Base-by-base conservation (phyloP, 2,888 invertebrate genomes). In the Diarsia rubi region DNA sequence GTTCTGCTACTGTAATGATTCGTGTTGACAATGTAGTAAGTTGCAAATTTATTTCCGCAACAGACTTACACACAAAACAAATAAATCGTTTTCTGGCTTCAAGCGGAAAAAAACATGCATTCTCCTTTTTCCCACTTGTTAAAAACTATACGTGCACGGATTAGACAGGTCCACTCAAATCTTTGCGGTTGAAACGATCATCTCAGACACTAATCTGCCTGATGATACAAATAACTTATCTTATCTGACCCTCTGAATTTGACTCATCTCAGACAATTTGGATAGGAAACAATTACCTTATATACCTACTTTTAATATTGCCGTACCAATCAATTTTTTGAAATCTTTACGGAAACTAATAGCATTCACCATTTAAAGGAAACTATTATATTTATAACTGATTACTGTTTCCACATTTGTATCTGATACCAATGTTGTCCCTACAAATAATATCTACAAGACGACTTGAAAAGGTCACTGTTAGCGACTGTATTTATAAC, bases 401-500 rank as follows among this genome's bases (percentile, higher is more conserved):
- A 52, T 52, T 11, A 44, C 54, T 42, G 9, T 59, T 54, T 54
- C 21, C 16, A 42, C 8, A n/a, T 16, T 37, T 69, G 31, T 19
- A 14, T 21, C 24, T n/a, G n/a, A 16, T 31, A 19, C 9, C 3
- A 59, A 59, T 44, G 31, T 62, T 0, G 24, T 54, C 63, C 3
- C 24, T 16, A 3, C 24, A 73, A 42, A 44, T 16, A 37, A 9
- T 5, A 54, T 24, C 27, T 47, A 24, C 60, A 52, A 67, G 24
- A 19, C 59, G 27, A 42, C 45, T 63, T 49, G 1, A 1, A 70
- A 70, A 70, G 14, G 31, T 59, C 31, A 64, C 64, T 63, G 47
- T 49, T 57, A 14, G 45, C n/a, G n/a, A 60, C 49, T 65, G 45
- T 73, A 78, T 69, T 69, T 62, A 68, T 65, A 59, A 42, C 67